These are phyloP conservation scores for Sardinella longiceps DNA, from an alignment of 2,797 vertebrate genomes.

Conservation along the genomic window DNA sequence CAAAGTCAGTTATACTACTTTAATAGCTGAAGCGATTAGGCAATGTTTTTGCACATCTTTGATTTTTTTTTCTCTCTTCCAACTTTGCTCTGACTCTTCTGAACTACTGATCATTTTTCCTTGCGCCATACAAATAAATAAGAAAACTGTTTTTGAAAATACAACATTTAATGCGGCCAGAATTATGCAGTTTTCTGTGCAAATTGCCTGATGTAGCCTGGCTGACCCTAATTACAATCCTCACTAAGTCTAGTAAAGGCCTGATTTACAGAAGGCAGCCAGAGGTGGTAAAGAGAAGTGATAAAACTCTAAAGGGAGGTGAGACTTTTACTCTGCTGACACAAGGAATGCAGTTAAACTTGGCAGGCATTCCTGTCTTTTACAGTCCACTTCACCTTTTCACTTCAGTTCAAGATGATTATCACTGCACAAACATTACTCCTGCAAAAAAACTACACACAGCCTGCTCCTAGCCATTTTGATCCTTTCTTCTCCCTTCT, in stretches of 20 bases:
- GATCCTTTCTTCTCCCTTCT: not conserved
- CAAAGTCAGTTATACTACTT: not conserved
- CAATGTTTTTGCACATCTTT: not conserved
- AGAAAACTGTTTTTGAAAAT: not conserved
- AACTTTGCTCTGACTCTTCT: too few species aligned
- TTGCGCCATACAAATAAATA: not conserved
- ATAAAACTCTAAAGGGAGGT: not conserved
- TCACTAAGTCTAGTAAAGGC: not conserved
- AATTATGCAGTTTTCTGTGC: not conserved
- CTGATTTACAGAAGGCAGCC: not conserved
- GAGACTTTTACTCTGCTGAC: not conserved
- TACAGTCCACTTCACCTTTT: not conserved
- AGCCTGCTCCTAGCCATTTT: not conserved
- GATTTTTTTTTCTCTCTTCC: not conserved
- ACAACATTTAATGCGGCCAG: not conserved
- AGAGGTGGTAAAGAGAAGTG: not conserved
- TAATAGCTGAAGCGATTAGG: not conserved
- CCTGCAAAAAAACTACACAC: not conserved
- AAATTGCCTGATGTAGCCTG: not conserved
- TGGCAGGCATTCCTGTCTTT: slow-evolving; percentile 20
- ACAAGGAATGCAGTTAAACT: slow-evolving; percentile 21
- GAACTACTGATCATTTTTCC: not conserved
- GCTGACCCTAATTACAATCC: not conserved
- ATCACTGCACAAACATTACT: not conserved
- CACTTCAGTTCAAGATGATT: slow-evolving; percentile 21